These are phyloP conservation scores for Dysmachus trigonus DNA, from an alignment of 2,888 invertebrate genomes.

Conservation along the genomic window DNA sequence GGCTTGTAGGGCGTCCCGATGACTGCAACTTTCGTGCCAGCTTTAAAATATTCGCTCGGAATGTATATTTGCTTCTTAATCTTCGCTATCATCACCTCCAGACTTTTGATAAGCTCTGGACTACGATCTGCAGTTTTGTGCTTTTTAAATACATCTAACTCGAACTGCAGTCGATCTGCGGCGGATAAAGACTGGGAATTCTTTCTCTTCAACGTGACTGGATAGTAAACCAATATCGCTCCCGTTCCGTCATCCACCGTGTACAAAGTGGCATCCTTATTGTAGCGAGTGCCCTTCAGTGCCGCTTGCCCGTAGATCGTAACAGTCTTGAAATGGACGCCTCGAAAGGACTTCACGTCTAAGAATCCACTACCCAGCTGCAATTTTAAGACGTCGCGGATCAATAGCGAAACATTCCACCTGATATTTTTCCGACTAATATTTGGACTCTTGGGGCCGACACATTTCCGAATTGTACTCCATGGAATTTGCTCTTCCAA, in stretches of 20 bases:
- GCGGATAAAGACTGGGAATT: background rate
- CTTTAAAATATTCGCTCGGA: slow-evolving; percentile 4
- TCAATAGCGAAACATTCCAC: slow-evolving; percentile 14
- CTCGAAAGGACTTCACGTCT: background rate
- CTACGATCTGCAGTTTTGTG: background rate
- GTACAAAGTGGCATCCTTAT: slow-evolving; percentile 10
- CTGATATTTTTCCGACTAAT: background rate
- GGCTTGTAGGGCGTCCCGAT: slow-evolving; percentile 37
- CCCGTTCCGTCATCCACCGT: slow-evolving; percentile 46
- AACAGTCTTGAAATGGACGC: slow-evolving; percentile 26
- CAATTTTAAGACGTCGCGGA: slow-evolving; percentile 38
- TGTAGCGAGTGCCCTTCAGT: background rate
- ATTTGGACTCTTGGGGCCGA: background rate
- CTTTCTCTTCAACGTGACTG: background rate
- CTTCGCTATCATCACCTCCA: slow-evolving; percentile 23
- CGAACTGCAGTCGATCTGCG: background rate
- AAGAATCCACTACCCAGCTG: background rate
- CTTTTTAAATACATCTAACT: background rate
- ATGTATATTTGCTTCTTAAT: slow-evolving; percentile 19
- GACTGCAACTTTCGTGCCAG: slow-evolving; percentile 37
- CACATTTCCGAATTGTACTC: background rate
- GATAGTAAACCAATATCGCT: slow-evolving; percentile 19
- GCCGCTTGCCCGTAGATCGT: slow-evolving; percentile 38
- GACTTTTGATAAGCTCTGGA: background rate
- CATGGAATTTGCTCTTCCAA: background rate